phyloP scores from a whole-genome alignment of 1,140 invertebrate genomes.

The Nasonia longicornis region DNA sequence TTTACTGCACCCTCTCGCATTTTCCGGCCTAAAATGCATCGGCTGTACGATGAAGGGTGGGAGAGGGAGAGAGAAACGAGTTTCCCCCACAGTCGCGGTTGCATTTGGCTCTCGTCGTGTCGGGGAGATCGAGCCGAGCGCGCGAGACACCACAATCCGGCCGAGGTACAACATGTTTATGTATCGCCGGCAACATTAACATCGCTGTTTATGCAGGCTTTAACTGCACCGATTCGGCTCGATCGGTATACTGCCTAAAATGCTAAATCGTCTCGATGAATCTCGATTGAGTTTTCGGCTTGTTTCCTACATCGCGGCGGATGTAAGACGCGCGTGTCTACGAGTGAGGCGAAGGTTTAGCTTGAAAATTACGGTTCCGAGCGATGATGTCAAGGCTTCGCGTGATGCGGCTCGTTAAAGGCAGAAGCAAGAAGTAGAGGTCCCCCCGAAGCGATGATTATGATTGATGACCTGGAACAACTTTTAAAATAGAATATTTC shows the following conservation, averaged over 20 bases:
- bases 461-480: background rate
- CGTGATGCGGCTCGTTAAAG: background rate
- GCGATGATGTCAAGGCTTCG: background rate
- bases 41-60: background rate
- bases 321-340: too few relatives aligned
- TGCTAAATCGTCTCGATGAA: conserved; percentile 18
- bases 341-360: background rate
- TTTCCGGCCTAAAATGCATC: conserved; percentile 6
- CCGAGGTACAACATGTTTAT: conserved; percentile 61
- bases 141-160: conserved; percentile 54
- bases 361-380: background rate
- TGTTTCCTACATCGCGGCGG: background rate
- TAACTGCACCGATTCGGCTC: conserved; percentile 50
- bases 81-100: background rate
- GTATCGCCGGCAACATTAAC: conserved; percentile 60
- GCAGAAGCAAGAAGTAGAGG: background rate
- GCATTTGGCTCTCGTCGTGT: conserved; percentile 23
- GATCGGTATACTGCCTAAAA: background rate
- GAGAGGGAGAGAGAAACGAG: background rate
- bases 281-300: background rate
- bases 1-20: background rate
- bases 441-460: too few relatives aligned
- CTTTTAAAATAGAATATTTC: background rate
- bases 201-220: conserved; percentile 62
- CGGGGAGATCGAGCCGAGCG: conserved; percentile 33